A percentile compares a stretch with the other conserved stretches of the same genome.
phyloP scores from a whole-genome alignment of 2,113 vertebrate species.

The Marmota monax region DNA sequence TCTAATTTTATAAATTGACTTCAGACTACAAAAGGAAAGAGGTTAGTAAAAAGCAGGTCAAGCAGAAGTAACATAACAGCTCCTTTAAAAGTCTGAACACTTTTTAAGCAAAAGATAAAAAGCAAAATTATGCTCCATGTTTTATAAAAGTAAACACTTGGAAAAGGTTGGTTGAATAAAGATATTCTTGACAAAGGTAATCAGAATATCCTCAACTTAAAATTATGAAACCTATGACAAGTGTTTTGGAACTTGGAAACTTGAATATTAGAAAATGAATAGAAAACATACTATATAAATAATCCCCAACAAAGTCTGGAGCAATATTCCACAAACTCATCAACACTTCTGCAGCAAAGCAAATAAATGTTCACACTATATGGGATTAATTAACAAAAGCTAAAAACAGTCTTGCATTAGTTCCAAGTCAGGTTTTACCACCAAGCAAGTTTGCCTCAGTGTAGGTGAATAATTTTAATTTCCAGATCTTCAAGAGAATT shows the following conservation, averaged over 20 bases:
- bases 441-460: not conserved
- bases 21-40: slow-evolving; percentile 50
- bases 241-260: slow-evolving; percentile 18
- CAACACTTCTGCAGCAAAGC: slow-evolving; percentile 4
- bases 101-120: slow-evolving; percentile 39
- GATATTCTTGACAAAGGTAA: not conserved
- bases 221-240: not conserved
- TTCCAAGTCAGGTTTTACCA: not conserved
- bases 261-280: slow-evolving; percentile 23
- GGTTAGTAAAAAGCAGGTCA: not conserved
- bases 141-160: slow-evolving; percentile 33
- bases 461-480: slow-evolving; percentile 29
- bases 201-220: not conserved
- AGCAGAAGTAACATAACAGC: not conserved
- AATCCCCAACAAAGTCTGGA: not conserved
- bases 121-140: slow-evolving; percentile 2
- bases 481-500: not conserved
- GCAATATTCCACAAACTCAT: not conserved
- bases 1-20: slow-evolving; percentile 61
- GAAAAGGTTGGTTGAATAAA: not conserved
- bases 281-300: not conserved
- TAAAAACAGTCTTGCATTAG: not conserved
- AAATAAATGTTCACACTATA: not conserved
- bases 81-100: slow-evolving; percentile 24
- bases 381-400: not conserved